Evolutionary conservation across 2,113 vertebrate genomes (phyloP), one percentile per base, ranked within the genome.

Genomic region (Caloenas nicobarica): DNA sequence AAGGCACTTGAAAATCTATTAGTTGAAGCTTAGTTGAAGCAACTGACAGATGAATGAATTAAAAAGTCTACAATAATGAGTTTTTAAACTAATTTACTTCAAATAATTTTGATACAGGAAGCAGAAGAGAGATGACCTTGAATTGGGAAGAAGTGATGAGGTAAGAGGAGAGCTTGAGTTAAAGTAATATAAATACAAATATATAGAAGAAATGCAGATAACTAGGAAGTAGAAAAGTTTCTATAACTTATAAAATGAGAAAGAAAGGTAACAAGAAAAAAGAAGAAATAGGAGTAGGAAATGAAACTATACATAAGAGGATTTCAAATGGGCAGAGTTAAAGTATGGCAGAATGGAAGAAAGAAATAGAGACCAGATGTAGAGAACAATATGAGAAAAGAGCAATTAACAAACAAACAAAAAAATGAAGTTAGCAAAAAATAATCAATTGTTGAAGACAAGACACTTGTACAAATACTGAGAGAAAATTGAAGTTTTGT

Each of bases 1-100:
- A 91, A 96, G 89, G 81, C 70, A 85, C 46, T 84, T 89, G n/a
- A 92, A 94, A 95, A 61, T 62, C 82, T 82, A 72, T 82, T 93
- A 92, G 48, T 3, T 79, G 86, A 89, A 79, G 42, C 48, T 62
- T 84, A 93, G 64, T 44, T 78, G 78, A 91, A 82, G 51, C 48
- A 86, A 82, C 44, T 90, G 65, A 46, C 19, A 79, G 25, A 58
- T 82, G 53, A 86, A 86, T 90, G 62, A 79, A 86, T 34, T 92
- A 36, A 74, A 88, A 79, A 46, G 3, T 68, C 9, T 76, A 38
- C 21, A 82, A 79, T 36, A 81, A 79, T 46, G 57, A 60, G 33
- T 33, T 24, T 83, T 61, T 90, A 69, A 82, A 71, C 6, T 68
- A 18, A 42, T 88, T 81, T 95, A 38, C 11, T 86, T 86, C 25